Evolutionary conservation across 2,797 vertebrate species (phyloP).

Genomic region (Acipenser transmontanus): DNA sequence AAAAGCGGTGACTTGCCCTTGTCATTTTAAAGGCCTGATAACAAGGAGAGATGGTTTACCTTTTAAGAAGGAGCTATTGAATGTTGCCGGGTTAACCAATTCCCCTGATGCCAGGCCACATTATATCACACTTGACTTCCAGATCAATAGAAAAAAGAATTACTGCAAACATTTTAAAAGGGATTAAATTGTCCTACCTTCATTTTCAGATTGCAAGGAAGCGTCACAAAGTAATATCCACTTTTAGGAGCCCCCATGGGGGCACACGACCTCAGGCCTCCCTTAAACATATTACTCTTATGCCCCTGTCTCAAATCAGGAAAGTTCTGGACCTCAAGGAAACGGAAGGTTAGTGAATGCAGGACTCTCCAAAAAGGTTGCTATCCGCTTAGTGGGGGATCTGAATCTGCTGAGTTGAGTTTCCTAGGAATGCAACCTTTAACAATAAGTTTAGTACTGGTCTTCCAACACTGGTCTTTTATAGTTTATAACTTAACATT

Average conservation of each 20-base stretch:
- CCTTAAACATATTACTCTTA: conserved; percentile 87
- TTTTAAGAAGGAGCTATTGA: conserved; percentile 39
- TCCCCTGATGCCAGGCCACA: background rate
- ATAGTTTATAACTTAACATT: too few relatives aligned
- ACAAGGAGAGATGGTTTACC: too few relatives aligned
- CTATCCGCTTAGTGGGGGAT: background rate
- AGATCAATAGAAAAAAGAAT: background rate
- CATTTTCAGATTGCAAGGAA: conserved; percentile 83
- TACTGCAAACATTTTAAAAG: background rate
- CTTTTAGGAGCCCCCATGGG: conserved; percentile 85
- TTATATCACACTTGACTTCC: background rate
- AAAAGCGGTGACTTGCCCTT: too few relatives aligned
- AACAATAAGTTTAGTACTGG: too few relatives aligned
- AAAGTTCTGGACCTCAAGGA: conserved; percentile 90
- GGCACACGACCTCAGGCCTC: conserved; percentile 81
- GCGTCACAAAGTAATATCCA: conserved; percentile 90
- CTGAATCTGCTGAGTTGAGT: background rate
- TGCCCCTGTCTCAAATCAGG: conserved; percentile 95
- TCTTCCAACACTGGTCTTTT: too few relatives aligned
- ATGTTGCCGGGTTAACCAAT: conserved; percentile 33
- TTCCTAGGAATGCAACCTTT: background rate
- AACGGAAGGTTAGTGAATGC: conserved; percentile 75
- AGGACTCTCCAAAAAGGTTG: too few relatives aligned
- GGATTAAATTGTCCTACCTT: background rate
- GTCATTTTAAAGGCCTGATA: too few relatives aligned